Base-by-base conservation (phyloP, 2,888 invertebrate species). In the Neoaliturus tenellus region DNA sequence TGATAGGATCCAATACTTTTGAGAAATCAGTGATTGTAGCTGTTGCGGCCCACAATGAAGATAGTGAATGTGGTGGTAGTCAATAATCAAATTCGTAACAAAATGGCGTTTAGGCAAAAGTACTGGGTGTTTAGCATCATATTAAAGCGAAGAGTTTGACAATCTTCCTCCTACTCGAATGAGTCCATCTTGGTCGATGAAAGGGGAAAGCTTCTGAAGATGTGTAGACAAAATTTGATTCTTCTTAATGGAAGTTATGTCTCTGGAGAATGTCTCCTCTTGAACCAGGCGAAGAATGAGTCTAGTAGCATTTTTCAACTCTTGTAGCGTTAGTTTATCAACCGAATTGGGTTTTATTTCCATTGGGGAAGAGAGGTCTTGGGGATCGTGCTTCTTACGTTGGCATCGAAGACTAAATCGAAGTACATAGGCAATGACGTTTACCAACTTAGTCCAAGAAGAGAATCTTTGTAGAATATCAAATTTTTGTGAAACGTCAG, bases 111-210 rank as follows among this genome's bases (percentile, higher is more conserved):
- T 41, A 10, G 82, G 75, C 28, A 84, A 8, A n/a, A 85, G 51
- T n/a, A 83, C 51, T 10, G 85, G 86, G 41, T 84, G 83, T 55
- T 78, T 82, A 3, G 23, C n/a, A 69, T 84, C 86, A 39, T n/a
- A 81, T 0, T 55, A 17, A 17, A 86, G 31, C 1, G 44, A n/a
- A 31, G 86, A 44, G 10, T 82, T 35, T 0, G 67, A 69, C 31
- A 86, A 39, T 39, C 86, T 51, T 10, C 85, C 85, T 12, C 86
- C 87, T 3, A 87, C 85, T 80, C 86, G 41, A 25, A 86, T 12
- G 31, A 82, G 17, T 1, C 48, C 33, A 20, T 51, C 25, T 1
- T 44, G n/a, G 31, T 71, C 48, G 1, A 82, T 6, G 33, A 82
- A 82, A 0, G 73, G 82, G 10, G 33, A 12, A 0, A 80, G 80